Evolutionary conservation across 2,113 vertebrate genomes (phyloP).

Genomic region (Bos indicus): DNA sequence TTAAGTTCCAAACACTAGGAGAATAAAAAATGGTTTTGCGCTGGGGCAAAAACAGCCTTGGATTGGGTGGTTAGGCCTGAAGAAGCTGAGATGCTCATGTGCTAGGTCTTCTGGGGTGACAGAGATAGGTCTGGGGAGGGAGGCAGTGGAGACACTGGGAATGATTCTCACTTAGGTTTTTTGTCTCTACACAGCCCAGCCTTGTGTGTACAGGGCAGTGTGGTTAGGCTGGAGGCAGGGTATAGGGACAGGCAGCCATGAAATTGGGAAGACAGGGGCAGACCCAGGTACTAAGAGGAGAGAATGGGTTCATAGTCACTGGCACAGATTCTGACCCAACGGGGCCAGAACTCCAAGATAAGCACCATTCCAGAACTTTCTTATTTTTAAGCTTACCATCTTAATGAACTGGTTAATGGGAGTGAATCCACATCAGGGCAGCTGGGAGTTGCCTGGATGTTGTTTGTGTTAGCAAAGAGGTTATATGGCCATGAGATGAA

Average conservation of each 20-base stretch:
- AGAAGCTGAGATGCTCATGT: background rate
- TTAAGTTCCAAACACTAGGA: background rate
- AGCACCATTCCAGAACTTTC: background rate
- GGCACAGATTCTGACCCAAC: background rate
- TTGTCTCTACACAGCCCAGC: background rate
- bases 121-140: background rate
- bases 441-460: background rate
- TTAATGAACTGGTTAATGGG: background rate
- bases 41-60: background rate
- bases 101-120: background rate
- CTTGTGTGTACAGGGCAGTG: background rate
- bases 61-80: background rate
- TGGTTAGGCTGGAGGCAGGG: background rate
- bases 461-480: background rate
- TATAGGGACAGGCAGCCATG: background rate
- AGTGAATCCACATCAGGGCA: background rate
- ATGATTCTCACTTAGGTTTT: background rate
- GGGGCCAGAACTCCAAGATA: background rate
- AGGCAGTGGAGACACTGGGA: background rate
- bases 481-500: background rate
- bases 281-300: background rate
- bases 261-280: background rate
- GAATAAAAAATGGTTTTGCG: background rate
- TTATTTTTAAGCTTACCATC: background rate
- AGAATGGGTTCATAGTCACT: background rate